These are phyloP conservation scores for Cacoxenus indagator DNA, from an alignment of 2,888 invertebrate genomes.

Conservation along the genomic window DNA sequence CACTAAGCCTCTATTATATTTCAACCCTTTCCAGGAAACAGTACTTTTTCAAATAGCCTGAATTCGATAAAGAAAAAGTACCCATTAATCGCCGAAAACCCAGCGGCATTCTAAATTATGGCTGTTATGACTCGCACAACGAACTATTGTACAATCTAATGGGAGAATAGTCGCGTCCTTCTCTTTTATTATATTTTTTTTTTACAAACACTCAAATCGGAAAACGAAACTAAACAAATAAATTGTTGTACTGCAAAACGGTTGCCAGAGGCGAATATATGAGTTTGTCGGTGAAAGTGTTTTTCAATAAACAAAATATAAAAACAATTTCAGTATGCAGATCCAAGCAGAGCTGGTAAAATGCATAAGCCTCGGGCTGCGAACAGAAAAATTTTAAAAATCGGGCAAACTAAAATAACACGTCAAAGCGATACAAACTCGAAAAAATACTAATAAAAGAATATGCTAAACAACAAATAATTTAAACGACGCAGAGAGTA, in stretches of 20 bases:
- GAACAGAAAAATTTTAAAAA: not conserved
- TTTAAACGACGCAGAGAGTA: not conserved
- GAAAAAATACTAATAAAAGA: not conserved
- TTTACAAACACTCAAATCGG: not conserved
- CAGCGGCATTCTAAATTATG: too few relatives aligned
- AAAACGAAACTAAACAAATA: conserved; percentile 3
- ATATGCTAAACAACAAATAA: not conserved
- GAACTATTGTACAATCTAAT: too few relatives aligned
- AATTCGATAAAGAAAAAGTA: too few relatives aligned
- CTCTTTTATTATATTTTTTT: not conserved
- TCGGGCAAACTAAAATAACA: not conserved
- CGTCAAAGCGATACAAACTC: not conserved
- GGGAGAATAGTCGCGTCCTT: not conserved
- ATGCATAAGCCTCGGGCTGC: not conserved
- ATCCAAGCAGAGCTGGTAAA: not conserved
- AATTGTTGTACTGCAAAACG: not conserved
- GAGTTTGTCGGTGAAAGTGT: not conserved
- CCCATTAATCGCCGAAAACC: too few relatives aligned
- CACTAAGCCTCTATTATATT: too few relatives aligned
- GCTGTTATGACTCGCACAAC: too few relatives aligned
- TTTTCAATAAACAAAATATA: not conserved
- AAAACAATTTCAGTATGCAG: not conserved
- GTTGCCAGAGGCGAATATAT: not conserved
- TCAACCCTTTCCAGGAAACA: too few relatives aligned
- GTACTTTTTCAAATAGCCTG: too few relatives aligned